A percentile compares a stretch with the other conserved stretches of the same genome.
These are phyloP conservation scores for Monarcha castaneiventris DNA, from an alignment of 2,113 vertebrate species.

Conservation along the genomic window DNA sequence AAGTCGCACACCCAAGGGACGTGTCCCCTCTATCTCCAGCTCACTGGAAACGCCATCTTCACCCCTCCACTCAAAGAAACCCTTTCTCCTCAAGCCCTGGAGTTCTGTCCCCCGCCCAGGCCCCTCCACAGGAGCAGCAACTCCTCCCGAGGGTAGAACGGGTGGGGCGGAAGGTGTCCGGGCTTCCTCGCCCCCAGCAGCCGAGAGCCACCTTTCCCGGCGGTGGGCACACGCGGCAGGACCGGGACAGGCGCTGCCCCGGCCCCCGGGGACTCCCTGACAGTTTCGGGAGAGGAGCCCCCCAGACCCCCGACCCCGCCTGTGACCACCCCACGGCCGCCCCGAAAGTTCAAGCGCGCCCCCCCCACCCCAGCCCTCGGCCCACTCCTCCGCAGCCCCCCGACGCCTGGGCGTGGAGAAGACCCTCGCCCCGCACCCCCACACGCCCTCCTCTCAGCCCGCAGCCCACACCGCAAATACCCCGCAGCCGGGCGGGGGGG, in stretches of 20 bases:
- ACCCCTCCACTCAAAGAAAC: neutral
- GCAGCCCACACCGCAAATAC: neutral
- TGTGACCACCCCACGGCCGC: no score
- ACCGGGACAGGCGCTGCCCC: no score
- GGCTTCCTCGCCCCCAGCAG: neutral
- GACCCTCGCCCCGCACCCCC: neutral
- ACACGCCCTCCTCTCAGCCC: neutral
- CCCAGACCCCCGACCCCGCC: neutral
- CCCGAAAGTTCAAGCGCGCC: neutral
- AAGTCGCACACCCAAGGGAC: neutral
- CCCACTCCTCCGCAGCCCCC: neutral
- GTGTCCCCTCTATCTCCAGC: neutral
- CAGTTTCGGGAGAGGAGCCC: neutral
- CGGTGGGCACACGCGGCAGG: no score
- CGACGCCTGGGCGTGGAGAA: no score
- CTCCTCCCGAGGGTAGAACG: neutral
- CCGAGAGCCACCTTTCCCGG: neutral
- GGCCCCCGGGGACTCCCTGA: neutral
- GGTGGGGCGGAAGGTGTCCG: rapidly evolving
- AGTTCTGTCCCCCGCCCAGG: neutral
- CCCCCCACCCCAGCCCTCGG: neutral
- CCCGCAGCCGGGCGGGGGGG: neutral
- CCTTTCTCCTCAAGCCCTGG: neutral
- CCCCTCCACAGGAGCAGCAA: neutral
- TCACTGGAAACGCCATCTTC: neutral